phyloP scores from a whole-genome alignment of 2,113 vertebrate genomes.

The Muntiacus reevesi region DNA sequence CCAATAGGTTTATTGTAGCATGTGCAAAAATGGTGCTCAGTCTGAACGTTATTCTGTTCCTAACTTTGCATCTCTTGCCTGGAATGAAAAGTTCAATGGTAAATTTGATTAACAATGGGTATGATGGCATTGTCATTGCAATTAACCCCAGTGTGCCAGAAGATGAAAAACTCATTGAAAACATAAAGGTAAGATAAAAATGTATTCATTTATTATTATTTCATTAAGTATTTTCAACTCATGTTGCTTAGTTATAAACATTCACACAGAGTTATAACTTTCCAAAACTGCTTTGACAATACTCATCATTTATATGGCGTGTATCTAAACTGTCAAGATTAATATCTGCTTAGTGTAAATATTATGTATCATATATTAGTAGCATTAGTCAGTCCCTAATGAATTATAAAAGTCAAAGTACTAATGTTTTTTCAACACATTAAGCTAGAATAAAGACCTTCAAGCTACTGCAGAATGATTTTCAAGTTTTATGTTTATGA shows the following conservation, averaged over 20 bases:
- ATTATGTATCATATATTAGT: neutral
- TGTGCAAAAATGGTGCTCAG: conserved; percentile 26
- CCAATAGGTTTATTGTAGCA: neutral
- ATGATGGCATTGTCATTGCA: conserved; percentile 78
- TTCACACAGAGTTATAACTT: neutral
- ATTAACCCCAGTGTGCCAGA: conserved; percentile 76
- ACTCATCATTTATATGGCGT: neutral
- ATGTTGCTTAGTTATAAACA: neutral
- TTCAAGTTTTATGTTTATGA: conserved; percentile 3
- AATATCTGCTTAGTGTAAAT: neutral
- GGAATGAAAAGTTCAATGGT: conserved; percentile 55
- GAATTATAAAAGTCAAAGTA: neutral
- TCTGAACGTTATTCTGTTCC: conserved; percentile 37
- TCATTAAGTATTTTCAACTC: conserved; percentile 12
- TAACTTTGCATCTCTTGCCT: conserved; percentile 48
- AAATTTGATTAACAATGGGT: conserved; percentile 71
- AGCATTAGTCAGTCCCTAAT: neutral
- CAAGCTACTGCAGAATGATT: neutral
- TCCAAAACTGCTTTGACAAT: neutral
- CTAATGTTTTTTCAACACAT: neutral
- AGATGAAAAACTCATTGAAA: conserved; percentile 71
- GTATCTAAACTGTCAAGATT: neutral
- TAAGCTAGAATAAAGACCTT: neutral
- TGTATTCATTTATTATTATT: neutral
- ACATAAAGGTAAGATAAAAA: conserved; percentile 72